Evolutionary conservation across 2,888 invertebrate species (phyloP), one percentile per base, ranked within the genome.

Genomic region (Holacanthella duospinosa): DNA sequence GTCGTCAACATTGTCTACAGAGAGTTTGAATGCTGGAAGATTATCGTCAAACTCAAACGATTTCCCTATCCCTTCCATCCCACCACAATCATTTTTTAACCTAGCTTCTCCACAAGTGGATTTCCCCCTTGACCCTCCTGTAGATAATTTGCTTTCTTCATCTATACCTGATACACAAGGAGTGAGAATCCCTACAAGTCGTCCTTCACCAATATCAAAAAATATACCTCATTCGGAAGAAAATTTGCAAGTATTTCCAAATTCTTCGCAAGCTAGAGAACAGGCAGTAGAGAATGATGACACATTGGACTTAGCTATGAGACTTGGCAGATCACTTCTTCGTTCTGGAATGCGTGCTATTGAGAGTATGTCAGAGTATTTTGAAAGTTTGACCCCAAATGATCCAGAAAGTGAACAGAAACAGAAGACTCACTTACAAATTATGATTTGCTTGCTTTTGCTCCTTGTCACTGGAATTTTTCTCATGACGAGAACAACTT

Each of bases 381-480:
- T 73, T 27, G 73, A 73, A 63, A 63, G 62, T 4, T 71, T 70
- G 1, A 65, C 70, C 0, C 68, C 70, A 3, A 68, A 65, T 28
- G 71, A 73, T 58, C 73, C 73, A 1, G 21, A 65, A 2, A 69
- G 67, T 60, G 64, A 69, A 19, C 69, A 69, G 27, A 64, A 70
- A 55, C 71, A 71, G 60, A 55, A 66, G 2, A 65, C 70, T 66
- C 86, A 88, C 74, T 80, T 86, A 65, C 86, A 88, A 74, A 84
- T 88, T 74, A 85, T 88, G 3, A 80, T 89, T 73, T 85, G 89
- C 63, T 86, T 90, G 74, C 83, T 91, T 67, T 81, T 92, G 64
- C 82, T 91, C 59, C 79, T 91, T 67, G 83, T 91, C 43, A 87
- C 88, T 59, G 87, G 86, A 21, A 80, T 91, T 65, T 82, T 91